These are phyloP conservation scores for Epicauta chinensis DNA, from an alignment of 1,140 invertebrate species.

Conservation along the genomic window DNA sequence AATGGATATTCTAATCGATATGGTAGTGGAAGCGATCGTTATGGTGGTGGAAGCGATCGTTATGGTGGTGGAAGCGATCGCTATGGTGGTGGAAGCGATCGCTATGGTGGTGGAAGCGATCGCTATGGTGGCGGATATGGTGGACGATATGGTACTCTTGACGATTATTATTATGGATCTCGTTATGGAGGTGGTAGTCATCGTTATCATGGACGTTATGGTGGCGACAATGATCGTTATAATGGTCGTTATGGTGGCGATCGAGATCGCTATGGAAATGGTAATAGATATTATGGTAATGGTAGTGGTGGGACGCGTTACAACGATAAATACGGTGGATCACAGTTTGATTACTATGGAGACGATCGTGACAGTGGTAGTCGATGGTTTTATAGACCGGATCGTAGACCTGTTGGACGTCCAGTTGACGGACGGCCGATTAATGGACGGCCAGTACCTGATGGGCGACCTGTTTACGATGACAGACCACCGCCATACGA, in stretches of 20 bases:
- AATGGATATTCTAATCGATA: constrained; percentile 19
- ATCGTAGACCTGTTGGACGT: constrained; percentile 28
- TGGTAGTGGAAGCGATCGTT: constrained; percentile 37
- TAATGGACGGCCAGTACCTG: constrained; percentile 21
- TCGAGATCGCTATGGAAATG: constrained; percentile 31
- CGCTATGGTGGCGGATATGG: constrained; percentile 18
- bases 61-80: constrained; percentile 35
- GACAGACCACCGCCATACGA: constrained; percentile 20
- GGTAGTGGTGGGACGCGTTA: constrained; percentile 18
- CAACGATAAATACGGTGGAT: constrained; percentile 15
- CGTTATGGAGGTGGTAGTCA: constrained; percentile 40
- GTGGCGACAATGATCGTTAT: constrained; percentile 30
- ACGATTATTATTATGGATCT: constrained; percentile 39
- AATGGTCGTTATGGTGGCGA: constrained; percentile 33
- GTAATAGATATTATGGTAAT: constrained; percentile 13
- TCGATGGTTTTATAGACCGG: constrained; percentile 34
- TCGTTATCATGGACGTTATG: constrained; percentile 42
- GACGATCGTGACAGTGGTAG: constrained; percentile 35
- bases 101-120: constrained; percentile 38
- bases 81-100: constrained; percentile 39
- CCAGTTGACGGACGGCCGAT: constrained; percentile 7
- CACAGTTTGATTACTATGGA: constrained; percentile 30
- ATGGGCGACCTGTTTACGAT: constrained; percentile 31
- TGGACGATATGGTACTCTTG: constrained; percentile 32
- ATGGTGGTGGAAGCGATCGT: constrained; percentile 34